A percentile compares a stretch with the other conserved stretches of the same genome.
Evolutionary conservation across 2,888 invertebrate species (phyloP).

Genomic region (Erebia palarica): DNA sequence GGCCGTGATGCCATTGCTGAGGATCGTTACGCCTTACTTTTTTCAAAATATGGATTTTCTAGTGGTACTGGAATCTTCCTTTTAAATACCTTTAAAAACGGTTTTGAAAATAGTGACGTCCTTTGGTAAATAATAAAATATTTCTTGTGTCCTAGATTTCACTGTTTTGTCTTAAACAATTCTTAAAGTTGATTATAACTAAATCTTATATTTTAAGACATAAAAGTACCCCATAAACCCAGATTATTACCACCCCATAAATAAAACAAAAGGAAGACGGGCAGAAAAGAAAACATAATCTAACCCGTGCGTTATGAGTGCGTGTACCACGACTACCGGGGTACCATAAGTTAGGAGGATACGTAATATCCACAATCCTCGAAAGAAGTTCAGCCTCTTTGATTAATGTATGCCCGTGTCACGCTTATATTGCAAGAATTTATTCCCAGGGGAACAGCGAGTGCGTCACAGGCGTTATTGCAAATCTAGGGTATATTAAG

Average conservation of each 20-base stretch:
- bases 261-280: constrained; percentile 45
- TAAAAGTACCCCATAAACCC: constrained; percentile 26
- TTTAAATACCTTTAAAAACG: no score
- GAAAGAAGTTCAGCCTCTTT: constrained; percentile 57
- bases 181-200: neutral
- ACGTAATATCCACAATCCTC: constrained; percentile 71
- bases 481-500: constrained; percentile 81
- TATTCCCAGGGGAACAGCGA: constrained; percentile 52
- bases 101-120: no score
- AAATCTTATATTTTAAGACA: constrained; percentile 1
- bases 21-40: neutral
- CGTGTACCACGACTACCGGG: constrained; percentile 47
- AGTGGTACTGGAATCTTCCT: no score
- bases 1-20: neutral
- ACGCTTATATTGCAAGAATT: constrained; percentile 73
- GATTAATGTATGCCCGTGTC: constrained; percentile 79
- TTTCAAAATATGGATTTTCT: neutral
- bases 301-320: constrained; percentile 54
- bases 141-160: no score
- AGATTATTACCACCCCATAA: constrained; percentile 43
- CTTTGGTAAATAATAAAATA: no score
- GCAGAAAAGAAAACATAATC: constrained; percentile 46
- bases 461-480: constrained; percentile 71
- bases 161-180: neutral
- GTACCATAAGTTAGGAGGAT: constrained; percentile 66